Conservation (phyloP, 2,113 vertebrate genomes). For the Sturnira hondurensis region DNA sequence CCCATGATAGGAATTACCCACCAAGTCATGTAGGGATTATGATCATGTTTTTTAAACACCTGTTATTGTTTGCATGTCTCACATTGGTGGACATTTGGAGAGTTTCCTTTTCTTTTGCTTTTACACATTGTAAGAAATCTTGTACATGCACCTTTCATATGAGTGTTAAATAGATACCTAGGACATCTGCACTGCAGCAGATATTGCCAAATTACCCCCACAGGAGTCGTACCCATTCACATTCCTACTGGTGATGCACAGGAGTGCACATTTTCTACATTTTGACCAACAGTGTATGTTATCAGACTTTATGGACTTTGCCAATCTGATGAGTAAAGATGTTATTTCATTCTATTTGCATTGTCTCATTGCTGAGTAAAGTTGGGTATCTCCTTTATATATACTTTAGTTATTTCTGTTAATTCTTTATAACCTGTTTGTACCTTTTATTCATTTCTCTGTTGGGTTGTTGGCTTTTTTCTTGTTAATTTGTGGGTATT, state of each 20-base stretch:
- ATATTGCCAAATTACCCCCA: background rate
- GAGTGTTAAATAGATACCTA: background rate
- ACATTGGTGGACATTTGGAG: background rate
- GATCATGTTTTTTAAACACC: background rate
- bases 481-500: background rate
- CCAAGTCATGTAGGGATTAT: background rate
- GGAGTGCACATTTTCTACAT: background rate
- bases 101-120: background rate
- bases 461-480: background rate
- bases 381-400: background rate
- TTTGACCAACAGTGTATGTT: background rate
- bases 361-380: background rate
- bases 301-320: background rate
- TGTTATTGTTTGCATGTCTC: background rate
- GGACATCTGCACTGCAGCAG: background rate
- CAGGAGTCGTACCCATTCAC: background rate
- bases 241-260: background rate
- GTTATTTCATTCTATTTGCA: background rate
- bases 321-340: background rate
- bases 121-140: background rate
- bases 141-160: background rate
- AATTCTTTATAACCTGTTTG: background rate
- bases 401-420: background rate
- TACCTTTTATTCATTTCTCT: conserved; percentile 13
- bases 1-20: background rate